These are phyloP conservation scores for Hoplostethus mediterraneus DNA, from an alignment of 2,797 vertebrate species.

Conservation along the genomic window DNA sequence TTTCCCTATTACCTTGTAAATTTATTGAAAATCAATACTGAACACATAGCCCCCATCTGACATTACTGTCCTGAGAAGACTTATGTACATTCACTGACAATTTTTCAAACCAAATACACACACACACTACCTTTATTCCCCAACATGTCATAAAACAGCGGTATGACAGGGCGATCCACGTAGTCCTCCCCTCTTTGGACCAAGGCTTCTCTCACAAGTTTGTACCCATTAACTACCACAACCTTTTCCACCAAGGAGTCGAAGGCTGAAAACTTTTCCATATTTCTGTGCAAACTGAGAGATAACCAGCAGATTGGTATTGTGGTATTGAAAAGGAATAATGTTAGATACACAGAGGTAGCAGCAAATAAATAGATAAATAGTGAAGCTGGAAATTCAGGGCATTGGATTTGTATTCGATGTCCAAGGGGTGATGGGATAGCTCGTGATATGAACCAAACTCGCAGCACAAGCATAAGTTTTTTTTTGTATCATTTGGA, in stretches of 20 bases:
- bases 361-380: no score
- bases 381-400: no score
- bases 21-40: no score
- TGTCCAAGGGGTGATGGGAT: no score
- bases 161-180: conserved; percentile 58
- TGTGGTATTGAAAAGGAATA: not conserved
- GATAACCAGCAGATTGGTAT: conserved; percentile 14
- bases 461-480: no score
- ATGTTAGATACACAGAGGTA: no score
- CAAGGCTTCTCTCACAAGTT: conserved; percentile 69
- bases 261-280: conserved; percentile 72
- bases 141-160: conserved; percentile 8
- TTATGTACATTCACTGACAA: not conserved
- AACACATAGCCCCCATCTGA: no score
- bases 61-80: not conserved
- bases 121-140: conserved; percentile 52
- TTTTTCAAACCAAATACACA: conserved; percentile 3
- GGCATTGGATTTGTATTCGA: no score
- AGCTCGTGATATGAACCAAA: no score
- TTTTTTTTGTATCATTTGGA: no score
- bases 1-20: no score
- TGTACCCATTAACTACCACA: conserved; percentile 71
- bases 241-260: conserved; percentile 66
- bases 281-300: conserved; percentile 75
- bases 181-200: conserved; percentile 67